Conservation (phyloP, 2,113 vertebrate genomes). For the Bothrops jararaca region DNA sequence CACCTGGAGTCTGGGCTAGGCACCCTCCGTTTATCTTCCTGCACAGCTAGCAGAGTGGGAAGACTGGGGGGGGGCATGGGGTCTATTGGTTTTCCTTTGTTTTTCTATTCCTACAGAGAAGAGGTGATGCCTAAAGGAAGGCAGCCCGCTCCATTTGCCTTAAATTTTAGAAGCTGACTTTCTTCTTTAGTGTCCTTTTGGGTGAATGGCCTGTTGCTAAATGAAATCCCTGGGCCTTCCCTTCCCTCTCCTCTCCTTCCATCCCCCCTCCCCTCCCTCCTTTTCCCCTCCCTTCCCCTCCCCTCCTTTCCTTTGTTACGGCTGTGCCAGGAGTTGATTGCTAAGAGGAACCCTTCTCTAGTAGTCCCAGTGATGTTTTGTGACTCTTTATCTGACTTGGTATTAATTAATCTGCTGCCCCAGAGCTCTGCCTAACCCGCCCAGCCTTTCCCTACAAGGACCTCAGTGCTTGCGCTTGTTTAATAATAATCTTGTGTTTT, state of each 20-base stretch:
- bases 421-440: constrained; percentile 58
- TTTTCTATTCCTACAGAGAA: background rate
- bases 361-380: constrained; percentile 22
- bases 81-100: background rate
- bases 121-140: background rate
- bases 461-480: constrained; percentile 56
- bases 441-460: constrained; percentile 49
- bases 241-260: constrained; percentile 15
- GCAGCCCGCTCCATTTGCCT: rapidly evolving
- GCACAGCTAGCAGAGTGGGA: too few relatives aligned
- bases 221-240: constrained; percentile 52
- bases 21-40: background rate
- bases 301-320: constrained; percentile 14
- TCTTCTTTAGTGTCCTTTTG: background rate
- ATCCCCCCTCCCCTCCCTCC: background rate
- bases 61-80: background rate
- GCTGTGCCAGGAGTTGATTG: constrained; percentile 47
- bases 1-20: background rate
- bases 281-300: too few relatives aligned
- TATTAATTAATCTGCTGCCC: constrained; percentile 61
- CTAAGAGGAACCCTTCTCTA: constrained; percentile 34
- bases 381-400: constrained; percentile 30
- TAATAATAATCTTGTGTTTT: constrained; percentile 59
- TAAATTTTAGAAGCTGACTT: background rate
- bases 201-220: background rate